Base-by-base conservation (phyloP, 2,888 invertebrate species). In the Tolmerus cingulatus region DNA sequence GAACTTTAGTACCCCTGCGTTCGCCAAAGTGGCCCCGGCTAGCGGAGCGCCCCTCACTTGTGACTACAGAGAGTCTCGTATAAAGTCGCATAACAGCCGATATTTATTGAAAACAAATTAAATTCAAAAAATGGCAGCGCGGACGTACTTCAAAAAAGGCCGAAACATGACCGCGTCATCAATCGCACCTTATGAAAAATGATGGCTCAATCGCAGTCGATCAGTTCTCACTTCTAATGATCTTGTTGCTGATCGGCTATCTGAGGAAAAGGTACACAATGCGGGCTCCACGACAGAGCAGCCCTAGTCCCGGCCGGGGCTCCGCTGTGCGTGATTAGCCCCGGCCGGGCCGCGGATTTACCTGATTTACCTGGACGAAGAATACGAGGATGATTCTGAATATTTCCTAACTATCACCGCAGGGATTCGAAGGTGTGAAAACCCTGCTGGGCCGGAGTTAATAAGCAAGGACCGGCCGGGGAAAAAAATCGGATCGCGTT, bases 391-490 rank as follows among this genome's bases (percentile, higher is more conserved):
- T 57, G 57, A 78, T 77, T 57, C n/a, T 66, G 81, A 87, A 86
- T 86, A 87, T 74, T 87, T 66, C 74, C 81, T 81, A 79, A 87
- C 87, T 81, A 74, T 27, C 86, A 79, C 87, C 85, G 87, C 87
- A 79, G 86, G 87, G 37, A 76, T 66, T 55, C 77, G 34, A 86
- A 87, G 87, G 87, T 87, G 87, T 87, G 87, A 87, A 87, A 86
- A 87, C 87, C 87, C 87, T 87, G 87, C 87, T 87, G 87, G 37
- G 85, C 55, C 77, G 40, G 57, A 79, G 85, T 84, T 86, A 86
- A 86, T 87, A 86, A 74, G 84, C 77, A 84, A n/a, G 23, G 74
- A 40, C 87, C n/a, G 79, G 77, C 9, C 19, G 27, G 27, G 16
- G 66, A 30, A 74, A 66, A 66, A 66, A 66, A 23, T 66, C 66